A percentile compares a stretch with the other conserved stretches of the same genome.
Evolutionary conservation across 2,797 vertebrate species (phyloP).

Genomic region (Bryconaethiops microstoma): DNA sequence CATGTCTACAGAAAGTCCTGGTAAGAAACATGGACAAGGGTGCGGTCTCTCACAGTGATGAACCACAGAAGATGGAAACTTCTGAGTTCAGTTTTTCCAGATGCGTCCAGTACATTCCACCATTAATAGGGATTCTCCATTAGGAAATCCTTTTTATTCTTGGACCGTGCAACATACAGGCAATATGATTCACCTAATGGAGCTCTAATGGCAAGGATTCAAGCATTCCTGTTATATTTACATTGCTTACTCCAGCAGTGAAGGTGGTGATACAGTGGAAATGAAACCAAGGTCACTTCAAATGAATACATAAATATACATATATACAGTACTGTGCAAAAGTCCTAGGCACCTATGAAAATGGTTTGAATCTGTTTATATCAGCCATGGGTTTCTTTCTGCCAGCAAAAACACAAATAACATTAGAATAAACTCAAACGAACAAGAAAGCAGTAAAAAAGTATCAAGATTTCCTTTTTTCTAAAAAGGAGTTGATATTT

Average conservation of each 20-base stretch:
- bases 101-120: background rate
- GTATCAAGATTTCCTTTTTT: too few species aligned
- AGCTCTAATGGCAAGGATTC: background rate
- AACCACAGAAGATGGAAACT: background rate
- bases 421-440: too few species aligned
- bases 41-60: background rate
- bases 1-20: background rate
- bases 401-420: too few species aligned
- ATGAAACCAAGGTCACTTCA: background rate
- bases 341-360: too few species aligned
- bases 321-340: too few species aligned
- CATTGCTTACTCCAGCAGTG: background rate
- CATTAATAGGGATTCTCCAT: constrained; percentile 9
- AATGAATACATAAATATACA: background rate
- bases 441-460: too few species aligned
- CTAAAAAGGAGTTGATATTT: too few species aligned
- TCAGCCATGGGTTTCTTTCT: too few species aligned
- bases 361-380: too few species aligned
- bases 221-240: background rate
- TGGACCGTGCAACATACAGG: background rate
- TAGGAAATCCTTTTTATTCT: constrained; percentile 16
- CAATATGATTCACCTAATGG: background rate
- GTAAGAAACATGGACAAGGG: background rate
- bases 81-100: background rate
- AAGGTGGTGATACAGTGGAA: background rate